phyloP scores from a whole-genome alignment of 2,888 invertebrate species.

The Sceliomorpha sp. region DNA sequence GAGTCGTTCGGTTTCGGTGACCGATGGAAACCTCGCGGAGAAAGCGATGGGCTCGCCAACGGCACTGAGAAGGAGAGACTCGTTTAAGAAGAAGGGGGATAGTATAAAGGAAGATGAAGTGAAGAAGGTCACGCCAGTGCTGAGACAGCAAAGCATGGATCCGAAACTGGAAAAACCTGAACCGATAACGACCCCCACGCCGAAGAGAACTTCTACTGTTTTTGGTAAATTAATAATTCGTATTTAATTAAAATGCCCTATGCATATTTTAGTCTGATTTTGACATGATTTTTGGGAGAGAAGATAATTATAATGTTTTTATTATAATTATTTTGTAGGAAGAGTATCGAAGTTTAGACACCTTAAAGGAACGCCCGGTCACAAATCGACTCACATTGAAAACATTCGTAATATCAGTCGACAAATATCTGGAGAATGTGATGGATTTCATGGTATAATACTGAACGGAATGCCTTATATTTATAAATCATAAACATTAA shows the following conservation, averaged over 20 bases:
- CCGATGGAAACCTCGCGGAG: slow-evolving; percentile 84
- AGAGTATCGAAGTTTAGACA: slow-evolving; percentile 96
- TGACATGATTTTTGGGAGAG: neutral
- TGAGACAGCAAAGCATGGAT: slow-evolving; percentile 82
- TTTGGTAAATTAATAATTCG: slow-evolving; percentile 89
- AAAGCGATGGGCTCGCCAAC: slow-evolving; percentile 84
- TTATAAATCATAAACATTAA: too few species aligned
- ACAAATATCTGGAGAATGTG: slow-evolving; percentile 96
- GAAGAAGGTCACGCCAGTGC: slow-evolving; percentile 79
- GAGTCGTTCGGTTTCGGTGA: slow-evolving; percentile 86
- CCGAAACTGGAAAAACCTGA: slow-evolving; percentile 80
- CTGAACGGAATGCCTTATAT: too few species aligned
- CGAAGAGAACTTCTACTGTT: slow-evolving; percentile 92
- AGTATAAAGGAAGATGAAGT: slow-evolving; percentile 81
- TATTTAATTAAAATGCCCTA: too few species aligned
- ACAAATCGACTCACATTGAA: slow-evolving; percentile 95
- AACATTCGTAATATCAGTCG: slow-evolving; percentile 94
- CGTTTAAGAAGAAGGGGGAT: slow-evolving; percentile 85
- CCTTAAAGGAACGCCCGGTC: slow-evolving; percentile 93
- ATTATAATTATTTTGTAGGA: slow-evolving; percentile 81
- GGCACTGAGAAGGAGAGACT: slow-evolving; percentile 87
- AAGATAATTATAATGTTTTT: slow-evolving; percentile 2
- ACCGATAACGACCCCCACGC: slow-evolving; percentile 82
- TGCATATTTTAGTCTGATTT: slow-evolving; percentile 13
- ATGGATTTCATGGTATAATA: slow-evolving; percentile 91